Conservation (phyloP, 2,113 vertebrate genomes). For the Galbula dea region DNA sequence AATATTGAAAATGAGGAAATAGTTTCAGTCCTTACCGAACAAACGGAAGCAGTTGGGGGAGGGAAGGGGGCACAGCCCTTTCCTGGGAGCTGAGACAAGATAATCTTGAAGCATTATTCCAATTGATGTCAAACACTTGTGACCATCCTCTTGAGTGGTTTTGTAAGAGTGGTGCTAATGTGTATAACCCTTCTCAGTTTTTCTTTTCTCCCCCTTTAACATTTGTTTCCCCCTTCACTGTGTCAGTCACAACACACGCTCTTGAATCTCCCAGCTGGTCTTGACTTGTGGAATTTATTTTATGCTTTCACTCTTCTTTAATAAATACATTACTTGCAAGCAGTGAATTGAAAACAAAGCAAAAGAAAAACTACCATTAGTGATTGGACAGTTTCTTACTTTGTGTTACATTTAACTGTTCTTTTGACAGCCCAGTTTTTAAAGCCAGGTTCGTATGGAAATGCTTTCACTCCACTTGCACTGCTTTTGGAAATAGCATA, state of each 20-base stretch:
- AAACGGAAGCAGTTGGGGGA: not conserved
- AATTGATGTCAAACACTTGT: not conserved
- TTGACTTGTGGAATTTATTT: slow-evolving; percentile 85
- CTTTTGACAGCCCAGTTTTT: slow-evolving; percentile 99
- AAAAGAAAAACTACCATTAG: slow-evolving; percentile 84
- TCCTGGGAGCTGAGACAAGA: not conserved
- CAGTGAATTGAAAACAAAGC: slow-evolving; percentile 83
- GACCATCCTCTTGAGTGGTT: slow-evolving; percentile 80
- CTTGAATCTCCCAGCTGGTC: slow-evolving; percentile 78
- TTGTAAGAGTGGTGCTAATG: slow-evolving; percentile 80
- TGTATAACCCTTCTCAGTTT: slow-evolving; percentile 74
- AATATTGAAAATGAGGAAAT: not conserved
- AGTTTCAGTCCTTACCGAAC: not conserved
- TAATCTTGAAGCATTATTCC: not conserved
- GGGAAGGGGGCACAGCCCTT: not conserved
- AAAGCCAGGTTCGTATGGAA: slow-evolving; percentile 99
- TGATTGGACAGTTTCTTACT: slow-evolving; percentile 97
- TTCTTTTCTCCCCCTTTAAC: slow-evolving; percentile 71
- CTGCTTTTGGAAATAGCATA: slow-evolving; percentile 99
- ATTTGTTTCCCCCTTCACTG: slow-evolving; percentile 80
- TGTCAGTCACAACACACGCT: slow-evolving; percentile 85
- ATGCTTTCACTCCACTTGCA: slow-evolving; percentile 99
- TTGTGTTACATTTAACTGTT: slow-evolving; percentile 99
- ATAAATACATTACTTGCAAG: slow-evolving; percentile 85
- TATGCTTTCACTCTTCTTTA: slow-evolving; percentile 83